phyloP scores from a whole-genome alignment of 23 tunicate species.

The Clavelina lepadiformis region DNA sequence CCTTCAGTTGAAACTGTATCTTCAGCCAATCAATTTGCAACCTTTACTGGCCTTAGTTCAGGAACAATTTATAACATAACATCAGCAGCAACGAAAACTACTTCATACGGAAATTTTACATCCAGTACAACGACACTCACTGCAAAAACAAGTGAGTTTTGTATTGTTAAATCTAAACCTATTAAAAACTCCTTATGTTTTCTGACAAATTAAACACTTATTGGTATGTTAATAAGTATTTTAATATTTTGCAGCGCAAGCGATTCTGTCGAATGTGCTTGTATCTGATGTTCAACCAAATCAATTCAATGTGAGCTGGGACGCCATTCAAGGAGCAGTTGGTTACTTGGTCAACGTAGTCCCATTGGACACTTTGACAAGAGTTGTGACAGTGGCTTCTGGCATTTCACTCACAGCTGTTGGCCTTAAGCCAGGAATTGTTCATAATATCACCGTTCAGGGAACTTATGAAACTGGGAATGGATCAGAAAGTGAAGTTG shows the following conservation, averaged over 20 bases:
- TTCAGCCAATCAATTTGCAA: no score
- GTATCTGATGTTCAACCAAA: neutral
- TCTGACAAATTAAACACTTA: no score
- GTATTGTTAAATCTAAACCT: no score
- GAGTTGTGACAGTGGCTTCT: neutral
- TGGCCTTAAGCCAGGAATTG: slow-evolving; percentile 5
- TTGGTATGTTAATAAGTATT: no score
- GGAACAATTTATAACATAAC: neutral
- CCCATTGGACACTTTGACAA: neutral
- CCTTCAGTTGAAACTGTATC: no score
- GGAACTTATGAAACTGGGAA: slow-evolving; percentile 7
- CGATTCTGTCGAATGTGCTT: slow-evolving; percentile 10
- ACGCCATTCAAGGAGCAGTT: slow-evolving; percentile 14
- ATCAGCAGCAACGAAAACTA: slow-evolving; percentile 1
- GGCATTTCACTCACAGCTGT: neutral
- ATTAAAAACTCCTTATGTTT: no score
- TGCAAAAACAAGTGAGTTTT: slow-evolving; percentile 11
- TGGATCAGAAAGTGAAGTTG: slow-evolving; percentile 13
- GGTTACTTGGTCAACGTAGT: slow-evolving; percentile 1
- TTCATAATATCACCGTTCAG: slow-evolving; percentile 10
- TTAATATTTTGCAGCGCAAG: slow-evolving; percentile 15
- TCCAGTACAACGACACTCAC: neutral
- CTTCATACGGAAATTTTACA: slow-evolving; percentile 22
- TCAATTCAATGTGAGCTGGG: slow-evolving; percentile 19
- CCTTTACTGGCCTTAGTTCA: slow-evolving; percentile 1